Conservation (phyloP, 2,113 vertebrate species). For the Mormyrus iriodes region DNA sequence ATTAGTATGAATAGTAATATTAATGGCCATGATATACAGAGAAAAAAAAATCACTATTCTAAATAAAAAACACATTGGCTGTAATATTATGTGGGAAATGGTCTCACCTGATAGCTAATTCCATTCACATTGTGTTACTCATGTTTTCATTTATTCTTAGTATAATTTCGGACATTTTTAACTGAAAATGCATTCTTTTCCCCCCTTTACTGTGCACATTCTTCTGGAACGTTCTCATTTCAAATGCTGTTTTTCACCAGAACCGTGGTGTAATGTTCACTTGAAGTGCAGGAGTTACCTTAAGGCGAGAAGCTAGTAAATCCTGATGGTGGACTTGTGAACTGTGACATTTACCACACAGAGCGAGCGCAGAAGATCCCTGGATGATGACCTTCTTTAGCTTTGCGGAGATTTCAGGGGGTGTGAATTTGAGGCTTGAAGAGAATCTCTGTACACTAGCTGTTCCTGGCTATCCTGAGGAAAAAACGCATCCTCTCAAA, state of each 20-base stretch:
- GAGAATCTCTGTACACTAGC: neutral
- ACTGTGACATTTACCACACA: neutral
- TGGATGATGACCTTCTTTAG: neutral
- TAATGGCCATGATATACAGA: neutral
- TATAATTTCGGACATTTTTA: neutral
- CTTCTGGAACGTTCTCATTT: too few relatives aligned
- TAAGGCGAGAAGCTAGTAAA: neutral
- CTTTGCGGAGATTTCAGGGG: neutral
- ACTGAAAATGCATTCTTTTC: neutral
- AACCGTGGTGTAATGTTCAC: neutral
- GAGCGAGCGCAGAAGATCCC: neutral
- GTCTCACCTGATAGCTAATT: neutral
- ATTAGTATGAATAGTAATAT: neutral
- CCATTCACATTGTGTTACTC: neutral
- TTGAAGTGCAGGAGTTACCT: neutral
- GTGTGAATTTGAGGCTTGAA: neutral
- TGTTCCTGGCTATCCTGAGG: neutral
- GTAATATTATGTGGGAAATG: neutral
- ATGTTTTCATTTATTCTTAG: neutral
- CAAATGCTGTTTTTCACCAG: neutral
- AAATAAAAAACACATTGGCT: neutral
- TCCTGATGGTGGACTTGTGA: neutral
- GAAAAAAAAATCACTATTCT: neutral
- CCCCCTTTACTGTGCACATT: too few relatives aligned
- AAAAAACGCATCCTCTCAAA: neutral